These are phyloP conservation scores for Pseudomyrmex dendroicus DNA, from an alignment of 1,140 invertebrate species.

Conservation along the genomic window DNA sequence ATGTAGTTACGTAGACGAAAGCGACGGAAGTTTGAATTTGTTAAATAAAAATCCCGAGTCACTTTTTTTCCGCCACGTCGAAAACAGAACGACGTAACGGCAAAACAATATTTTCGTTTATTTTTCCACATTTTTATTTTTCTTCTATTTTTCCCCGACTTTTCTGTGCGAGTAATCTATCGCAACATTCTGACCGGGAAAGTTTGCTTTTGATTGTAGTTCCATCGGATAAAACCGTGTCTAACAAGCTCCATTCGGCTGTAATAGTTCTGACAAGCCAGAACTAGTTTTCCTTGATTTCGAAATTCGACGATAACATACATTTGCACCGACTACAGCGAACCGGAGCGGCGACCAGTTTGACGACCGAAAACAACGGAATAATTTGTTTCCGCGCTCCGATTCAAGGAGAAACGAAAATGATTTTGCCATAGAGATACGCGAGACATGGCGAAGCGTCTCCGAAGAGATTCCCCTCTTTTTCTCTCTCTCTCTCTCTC, in stretches of 20 bases:
- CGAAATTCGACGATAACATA: not conserved
- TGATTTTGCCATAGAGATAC: conserved; percentile 19
- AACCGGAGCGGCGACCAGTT: not conserved
- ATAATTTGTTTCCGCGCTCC: conserved; percentile 22
- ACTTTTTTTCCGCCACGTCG: no score
- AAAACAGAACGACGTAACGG: no score
- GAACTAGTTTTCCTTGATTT: conserved; percentile 22
- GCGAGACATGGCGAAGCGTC: not conserved
- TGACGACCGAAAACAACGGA: conserved; percentile 16
- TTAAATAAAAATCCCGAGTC: not conserved
- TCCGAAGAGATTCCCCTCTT: not conserved
- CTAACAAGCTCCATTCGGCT: conserved; percentile 9
- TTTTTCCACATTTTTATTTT: not conserved
- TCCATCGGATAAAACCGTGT: conserved; percentile 2
- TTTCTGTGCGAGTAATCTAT: not conserved
- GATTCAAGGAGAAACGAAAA: not conserved
- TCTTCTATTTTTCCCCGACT: not conserved
- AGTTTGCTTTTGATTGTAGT: conserved; percentile 18
- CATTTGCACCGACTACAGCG: not conserved
- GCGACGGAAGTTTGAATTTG: not conserved
- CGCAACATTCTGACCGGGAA: not conserved
- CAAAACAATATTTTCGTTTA: not conserved
- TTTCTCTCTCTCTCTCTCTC: not conserved
- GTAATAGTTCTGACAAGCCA: conserved; percentile 41
- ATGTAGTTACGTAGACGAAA: no score